These are phyloP conservation scores for Peribatodes rhomboidaria DNA, from an alignment of 2,888 invertebrate genomes.

Conservation along the genomic window DNA sequence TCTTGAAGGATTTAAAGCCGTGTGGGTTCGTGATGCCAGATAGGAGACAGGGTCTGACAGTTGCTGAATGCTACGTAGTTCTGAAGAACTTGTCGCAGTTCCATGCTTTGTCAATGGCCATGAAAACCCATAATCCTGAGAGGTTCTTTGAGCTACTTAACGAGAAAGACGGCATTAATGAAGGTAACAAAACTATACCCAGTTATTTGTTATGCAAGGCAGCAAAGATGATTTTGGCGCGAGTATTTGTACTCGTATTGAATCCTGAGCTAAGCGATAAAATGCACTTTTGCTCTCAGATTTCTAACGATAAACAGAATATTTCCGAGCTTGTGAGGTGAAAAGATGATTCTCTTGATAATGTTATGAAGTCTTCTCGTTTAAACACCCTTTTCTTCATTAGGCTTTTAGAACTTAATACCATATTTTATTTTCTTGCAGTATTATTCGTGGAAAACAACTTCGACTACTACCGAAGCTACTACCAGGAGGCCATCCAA, in stretches of 20 bases:
- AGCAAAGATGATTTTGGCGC: too few species aligned
- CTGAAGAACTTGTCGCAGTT: constrained; percentile 88
- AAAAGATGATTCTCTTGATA: too few species aligned
- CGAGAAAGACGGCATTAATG: constrained; percentile 78
- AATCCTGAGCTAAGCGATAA: too few species aligned
- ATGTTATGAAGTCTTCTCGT: too few species aligned
- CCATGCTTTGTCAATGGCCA: constrained; percentile 88
- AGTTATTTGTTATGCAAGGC: too few species aligned
- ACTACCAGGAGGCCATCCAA: constrained; percentile 88
- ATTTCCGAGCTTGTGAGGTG: too few species aligned
- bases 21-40: constrained; percentile 89
- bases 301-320: too few species aligned
- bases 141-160: constrained; percentile 83
- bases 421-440: constrained; percentile 45
- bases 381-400: neutral
- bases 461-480: constrained; percentile 89
- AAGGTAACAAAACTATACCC: constrained; percentile 73
- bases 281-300: too few species aligned
- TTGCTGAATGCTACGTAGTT: constrained; percentile 87
- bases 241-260: too few species aligned
- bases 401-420: neutral
- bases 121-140: constrained; percentile 86
- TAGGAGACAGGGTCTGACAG: constrained; percentile 86
- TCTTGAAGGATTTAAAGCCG: constrained; percentile 87
- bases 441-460: constrained; percentile 89